Evolutionary conservation across 35 echinoderm and acorn worm species (phyloP).

Genomic region (Lytechinus pictus): DNA sequence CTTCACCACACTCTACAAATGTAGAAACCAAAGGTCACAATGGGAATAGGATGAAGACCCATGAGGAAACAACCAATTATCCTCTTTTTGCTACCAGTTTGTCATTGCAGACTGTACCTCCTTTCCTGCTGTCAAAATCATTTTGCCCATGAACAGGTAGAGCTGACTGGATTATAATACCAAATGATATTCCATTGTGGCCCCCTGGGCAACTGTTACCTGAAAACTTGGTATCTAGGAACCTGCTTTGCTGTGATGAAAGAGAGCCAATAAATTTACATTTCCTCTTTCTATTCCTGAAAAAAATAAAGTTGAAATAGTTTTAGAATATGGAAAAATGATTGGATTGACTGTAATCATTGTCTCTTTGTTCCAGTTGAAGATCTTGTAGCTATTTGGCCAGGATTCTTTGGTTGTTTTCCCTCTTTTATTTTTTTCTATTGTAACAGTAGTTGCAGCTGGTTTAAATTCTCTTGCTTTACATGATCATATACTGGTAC

Average conservation of each 20-base stretch:
- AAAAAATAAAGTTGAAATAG: background rate
- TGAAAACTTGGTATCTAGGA: slow-evolving; percentile 3
- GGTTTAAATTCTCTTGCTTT: no score
- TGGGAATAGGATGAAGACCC: slow-evolving; percentile 16
- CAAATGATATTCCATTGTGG: background rate
- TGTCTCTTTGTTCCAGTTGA: no score
- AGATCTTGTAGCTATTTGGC: no score
- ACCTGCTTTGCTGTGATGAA: background rate
- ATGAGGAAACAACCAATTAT: background rate
- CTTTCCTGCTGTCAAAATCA: slow-evolving; percentile 10
- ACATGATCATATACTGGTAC: no score
- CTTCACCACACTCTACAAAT: background rate
- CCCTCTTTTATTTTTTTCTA: no score
- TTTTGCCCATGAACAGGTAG: background rate
- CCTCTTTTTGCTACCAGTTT: background rate
- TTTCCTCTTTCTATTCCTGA: background rate
- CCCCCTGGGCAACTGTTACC: background rate
- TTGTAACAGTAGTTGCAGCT: no score
- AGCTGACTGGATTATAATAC: background rate
- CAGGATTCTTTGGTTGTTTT: no score
- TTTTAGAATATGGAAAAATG: background rate
- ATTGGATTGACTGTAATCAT: no score
- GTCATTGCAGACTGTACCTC: slow-evolving; percentile 8
- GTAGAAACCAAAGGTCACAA: background rate
- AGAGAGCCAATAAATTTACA: background rate